phyloP scores from a whole-genome alignment of 2,797 vertebrate genomes.

The Artibeus lituratus region DNA sequence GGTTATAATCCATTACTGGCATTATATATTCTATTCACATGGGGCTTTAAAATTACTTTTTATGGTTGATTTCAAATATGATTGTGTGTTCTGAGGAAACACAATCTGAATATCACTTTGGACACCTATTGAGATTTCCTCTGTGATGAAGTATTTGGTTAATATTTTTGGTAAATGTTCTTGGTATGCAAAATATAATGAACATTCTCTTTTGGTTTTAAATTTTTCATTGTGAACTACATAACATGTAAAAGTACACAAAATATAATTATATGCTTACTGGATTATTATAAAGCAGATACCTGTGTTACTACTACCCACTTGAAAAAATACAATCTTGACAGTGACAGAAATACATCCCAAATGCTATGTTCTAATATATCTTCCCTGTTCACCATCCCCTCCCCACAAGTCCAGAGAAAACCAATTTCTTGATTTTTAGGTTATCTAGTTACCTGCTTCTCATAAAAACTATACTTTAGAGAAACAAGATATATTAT shows the following conservation, averaged over 20 bases:
- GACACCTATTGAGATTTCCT: conserved; percentile 13
- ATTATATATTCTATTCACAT: not conserved
- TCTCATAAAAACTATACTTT: not conserved
- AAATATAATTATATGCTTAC: not conserved
- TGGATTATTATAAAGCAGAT: not conserved
- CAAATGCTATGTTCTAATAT: not conserved
- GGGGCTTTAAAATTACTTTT: not conserved
- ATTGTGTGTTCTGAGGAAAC: conserved; percentile 23
- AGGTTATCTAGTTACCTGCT: not conserved
- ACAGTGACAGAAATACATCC: not conserved
- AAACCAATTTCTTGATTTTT: conserved; percentile 6
- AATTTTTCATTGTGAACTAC: not conserved
- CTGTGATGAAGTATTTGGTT: not conserved
- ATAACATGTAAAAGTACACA: not conserved
- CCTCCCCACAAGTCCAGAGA: not conserved
- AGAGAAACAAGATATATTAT: not conserved
- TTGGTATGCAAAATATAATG: not conserved
- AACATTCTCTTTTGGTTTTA: not conserved
- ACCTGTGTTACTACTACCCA: not conserved
- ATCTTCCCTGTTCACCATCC: not conserved
- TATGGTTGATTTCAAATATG: conserved; percentile 14
- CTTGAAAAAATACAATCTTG: not conserved
- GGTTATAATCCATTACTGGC: not conserved
- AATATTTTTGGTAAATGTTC: conserved; percentile 5
- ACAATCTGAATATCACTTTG: not conserved